Evolutionary conservation across 1,140 invertebrate genomes (phyloP), one percentile per base, ranked within the genome.

Genomic region (Drosophila lowei): DNA sequence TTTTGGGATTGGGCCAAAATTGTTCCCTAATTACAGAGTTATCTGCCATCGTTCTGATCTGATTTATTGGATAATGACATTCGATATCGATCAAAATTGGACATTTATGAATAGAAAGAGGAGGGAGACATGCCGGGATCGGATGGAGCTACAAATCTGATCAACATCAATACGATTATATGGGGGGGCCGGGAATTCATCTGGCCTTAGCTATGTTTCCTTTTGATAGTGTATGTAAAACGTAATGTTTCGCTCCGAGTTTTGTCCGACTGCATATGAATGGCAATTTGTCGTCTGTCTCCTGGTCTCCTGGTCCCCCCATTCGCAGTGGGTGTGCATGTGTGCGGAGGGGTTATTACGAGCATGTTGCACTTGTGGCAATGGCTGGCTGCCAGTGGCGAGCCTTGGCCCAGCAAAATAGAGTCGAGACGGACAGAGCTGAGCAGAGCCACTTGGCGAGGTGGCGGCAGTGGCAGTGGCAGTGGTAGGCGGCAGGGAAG

Each of bases 231-330:
- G 34, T 38, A 38, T 38, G 61, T 34, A 58, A 46, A 18, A 47
- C 16, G 50, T 28, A 46, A 70, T 80, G 81, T 77, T 80, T 65
- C 48, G 53, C 46, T 46, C 75, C 48, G 57, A 57, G 72, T 64
- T 81, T 48, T 71, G 66, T 64, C 54, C 58, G 71, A 72, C 66
- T 79, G 71, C 67, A 71, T 80, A 85, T 80, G 79, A 85, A 85
- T 89, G 81, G 77, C 80, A 89, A 89, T 89, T 89, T 89, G 85
- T 89, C 85, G 81, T 70, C 77, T 77, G 71, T 66, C 61, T 58
- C 49, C 34, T 68, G 16, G 71, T 66, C 61, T 58, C 49, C 34
- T 68, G 16, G 50, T 34, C 25, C 34, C 43, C 38, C 34, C 13
- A 43, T 8, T 70, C 53, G 16, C 30, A 55, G 64, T 48, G 34